These are phyloP conservation scores for Sarcophaga carnaria DNA, from an alignment of 2,888 invertebrate species.

Conservation along the genomic window DNA sequence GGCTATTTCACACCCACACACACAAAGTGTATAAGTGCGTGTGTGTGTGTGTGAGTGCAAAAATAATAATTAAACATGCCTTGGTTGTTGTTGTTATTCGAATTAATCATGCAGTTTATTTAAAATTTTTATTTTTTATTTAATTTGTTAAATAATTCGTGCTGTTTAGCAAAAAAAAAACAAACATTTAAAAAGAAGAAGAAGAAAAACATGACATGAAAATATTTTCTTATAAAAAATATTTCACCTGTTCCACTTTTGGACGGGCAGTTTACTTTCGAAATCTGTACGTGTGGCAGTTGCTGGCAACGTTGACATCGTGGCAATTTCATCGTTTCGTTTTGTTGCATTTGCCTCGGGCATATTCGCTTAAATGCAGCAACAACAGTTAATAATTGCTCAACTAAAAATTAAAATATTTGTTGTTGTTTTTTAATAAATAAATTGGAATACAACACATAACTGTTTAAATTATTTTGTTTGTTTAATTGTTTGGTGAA, in stretches of 20 bases:
- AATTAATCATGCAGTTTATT: constrained; percentile 58
- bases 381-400: neutral
- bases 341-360: constrained; percentile 60
- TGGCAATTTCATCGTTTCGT: constrained; percentile 62
- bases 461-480: no score
- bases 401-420: neutral
- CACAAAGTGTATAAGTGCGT: neutral
- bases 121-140: constrained; percentile 11
- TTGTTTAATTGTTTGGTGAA: no score
- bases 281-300: constrained; percentile 21
- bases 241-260: constrained; percentile 57
- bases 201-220: constrained; percentile 12
- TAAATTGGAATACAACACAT: no score
- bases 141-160: constrained; percentile 3
- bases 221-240: constrained; percentile 17
- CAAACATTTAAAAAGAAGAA: neutral
- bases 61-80: constrained; percentile 35
- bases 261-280: constrained; percentile 50
- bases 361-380: constrained; percentile 26
- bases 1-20: neutral
- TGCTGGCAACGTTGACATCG: constrained; percentile 35
- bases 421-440: neutral
- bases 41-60: neutral
- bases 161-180: constrained; percentile 18
- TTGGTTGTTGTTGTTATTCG: constrained; percentile 6